Evolutionary conservation across 53 echinoderm and acorn worm species (phyloP), one percentile per base, ranked within the genome.

Genomic region (Hippasteria phrygiana): DNA sequence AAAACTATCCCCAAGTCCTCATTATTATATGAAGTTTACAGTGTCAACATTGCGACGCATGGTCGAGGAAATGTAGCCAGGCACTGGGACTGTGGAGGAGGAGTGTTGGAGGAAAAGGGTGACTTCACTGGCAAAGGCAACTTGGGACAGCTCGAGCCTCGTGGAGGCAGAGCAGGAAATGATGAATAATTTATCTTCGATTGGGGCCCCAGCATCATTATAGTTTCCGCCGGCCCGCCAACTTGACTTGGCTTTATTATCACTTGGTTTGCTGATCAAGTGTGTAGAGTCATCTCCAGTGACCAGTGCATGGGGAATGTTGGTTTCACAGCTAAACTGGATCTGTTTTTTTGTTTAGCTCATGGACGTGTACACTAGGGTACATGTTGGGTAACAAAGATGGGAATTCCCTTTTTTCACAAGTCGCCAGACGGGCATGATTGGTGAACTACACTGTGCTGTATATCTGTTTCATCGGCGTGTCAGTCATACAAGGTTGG

Each of bases 181-280:
- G 0, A 79, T 79, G 62, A 79, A 79, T 79, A 79, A 79, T 79
- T 79, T 34, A 79, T 39, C 76, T 39, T 24, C n/a, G 26, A 24
- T 34, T 33, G 48, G 31, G 59, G 62, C 40, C 54, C 54, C 38
- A 79, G 37, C 62, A 40, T 79, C 56, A 56, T 79, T 50, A 76
- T 43, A 32, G 34, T 35, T 37, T 11, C 67, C 67, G 17, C 14
- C 51, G 20, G 20, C 76, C 29, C 31, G 32, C 55, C 41, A 79
- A 38, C 42, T 79, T 38, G 59, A 41, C 37, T 62, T 48, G 32
- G 69, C 34, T 7, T 67, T 35, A 17, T 1, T 67, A 16, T 67
- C 69, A 13, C 35, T 67, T 14, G 69, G 36, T 67, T n/a, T n/a
- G 69, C 33, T 67, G 69, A 36, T 67, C 34, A 36, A 31, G 69